These are phyloP conservation scores for Ruditapes philippinarum DNA, from an alignment of 1,140 invertebrate species.

Conservation along the genomic window DNA sequence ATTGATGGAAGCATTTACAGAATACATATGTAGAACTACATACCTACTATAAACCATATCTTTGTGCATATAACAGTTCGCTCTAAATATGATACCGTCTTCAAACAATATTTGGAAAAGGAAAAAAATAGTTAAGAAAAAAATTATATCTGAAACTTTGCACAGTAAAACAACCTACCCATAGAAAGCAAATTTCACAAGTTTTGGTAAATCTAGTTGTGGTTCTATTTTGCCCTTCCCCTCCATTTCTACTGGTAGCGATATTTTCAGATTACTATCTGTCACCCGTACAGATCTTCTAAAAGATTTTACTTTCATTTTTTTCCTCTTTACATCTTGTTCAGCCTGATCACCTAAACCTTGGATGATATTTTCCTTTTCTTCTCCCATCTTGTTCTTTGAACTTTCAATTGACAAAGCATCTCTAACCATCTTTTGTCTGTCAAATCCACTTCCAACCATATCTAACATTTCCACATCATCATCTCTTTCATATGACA, in stretches of 20 bases:
- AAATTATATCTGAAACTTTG: no score
- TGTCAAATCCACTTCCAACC: not conserved
- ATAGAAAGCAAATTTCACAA: conserved; percentile 9
- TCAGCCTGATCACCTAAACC: conserved; percentile 2
- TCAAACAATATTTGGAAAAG: no score
- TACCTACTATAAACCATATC: no score
- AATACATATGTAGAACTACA: no score
- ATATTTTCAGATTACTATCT: conserved; percentile 12
- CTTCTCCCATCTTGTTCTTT: not conserved
- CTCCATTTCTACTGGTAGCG: not conserved
- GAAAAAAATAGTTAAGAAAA: no score
- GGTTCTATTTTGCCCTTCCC: not conserved
- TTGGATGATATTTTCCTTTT: not conserved
- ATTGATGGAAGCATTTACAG: no score
- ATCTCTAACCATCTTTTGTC: not conserved
- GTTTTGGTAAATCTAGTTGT: not conserved
- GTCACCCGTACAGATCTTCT: not conserved
- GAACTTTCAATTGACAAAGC: not conserved
- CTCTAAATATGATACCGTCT: no score
- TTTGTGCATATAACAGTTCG: no score
- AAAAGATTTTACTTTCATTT: not conserved
- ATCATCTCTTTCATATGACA: not conserved
- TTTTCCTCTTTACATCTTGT: not conserved
- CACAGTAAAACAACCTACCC: conserved; percentile 16
- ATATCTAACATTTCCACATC: not conserved